Percentiles rank a stretch among this genome's conserved stretches.
Evolutionary conservation across 2,797 vertebrate genomes (phyloP).

Genomic region (Onychomys torridus): DNA sequence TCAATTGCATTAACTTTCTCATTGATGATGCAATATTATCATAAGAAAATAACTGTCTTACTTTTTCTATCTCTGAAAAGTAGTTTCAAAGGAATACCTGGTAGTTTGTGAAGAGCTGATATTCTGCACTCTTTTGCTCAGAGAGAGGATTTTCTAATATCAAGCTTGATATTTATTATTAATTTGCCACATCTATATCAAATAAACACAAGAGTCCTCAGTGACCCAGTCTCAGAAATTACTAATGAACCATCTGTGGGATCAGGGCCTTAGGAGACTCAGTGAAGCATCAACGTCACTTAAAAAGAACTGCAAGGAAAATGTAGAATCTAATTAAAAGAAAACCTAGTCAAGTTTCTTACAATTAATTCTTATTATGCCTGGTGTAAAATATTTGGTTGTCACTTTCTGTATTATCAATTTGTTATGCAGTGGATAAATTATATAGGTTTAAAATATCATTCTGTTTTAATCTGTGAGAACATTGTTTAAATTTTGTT

Average conservation of each 20-base stretch:
- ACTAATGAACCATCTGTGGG: slow-evolving; percentile 26
- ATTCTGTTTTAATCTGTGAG: background rate
- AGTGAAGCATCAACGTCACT: background rate
- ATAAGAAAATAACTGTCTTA: background rate
- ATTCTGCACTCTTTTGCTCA: background rate
- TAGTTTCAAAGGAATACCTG: background rate
- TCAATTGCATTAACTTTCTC: background rate
- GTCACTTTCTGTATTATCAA: background rate
- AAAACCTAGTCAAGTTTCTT: background rate
- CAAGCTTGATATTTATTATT: background rate
- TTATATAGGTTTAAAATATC: background rate
- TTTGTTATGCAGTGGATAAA: background rate
- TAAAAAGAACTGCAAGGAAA: background rate
- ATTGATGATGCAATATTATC: background rate
- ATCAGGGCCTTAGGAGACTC: background rate
- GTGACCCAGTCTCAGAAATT: slow-evolving; percentile 9
- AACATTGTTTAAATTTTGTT: background rate
- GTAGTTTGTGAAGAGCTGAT: background rate
- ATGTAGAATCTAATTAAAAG: background rate
- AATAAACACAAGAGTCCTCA: slow-evolving; percentile 36
- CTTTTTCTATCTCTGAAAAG: background rate
- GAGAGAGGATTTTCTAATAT: background rate
- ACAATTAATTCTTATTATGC: background rate
- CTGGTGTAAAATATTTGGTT: background rate
- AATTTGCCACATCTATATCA: slow-evolving; percentile 10